These are phyloP conservation scores for Chanos chanos DNA, from an alignment of 2,797 vertebrate genomes.

Conservation along the genomic window DNA sequence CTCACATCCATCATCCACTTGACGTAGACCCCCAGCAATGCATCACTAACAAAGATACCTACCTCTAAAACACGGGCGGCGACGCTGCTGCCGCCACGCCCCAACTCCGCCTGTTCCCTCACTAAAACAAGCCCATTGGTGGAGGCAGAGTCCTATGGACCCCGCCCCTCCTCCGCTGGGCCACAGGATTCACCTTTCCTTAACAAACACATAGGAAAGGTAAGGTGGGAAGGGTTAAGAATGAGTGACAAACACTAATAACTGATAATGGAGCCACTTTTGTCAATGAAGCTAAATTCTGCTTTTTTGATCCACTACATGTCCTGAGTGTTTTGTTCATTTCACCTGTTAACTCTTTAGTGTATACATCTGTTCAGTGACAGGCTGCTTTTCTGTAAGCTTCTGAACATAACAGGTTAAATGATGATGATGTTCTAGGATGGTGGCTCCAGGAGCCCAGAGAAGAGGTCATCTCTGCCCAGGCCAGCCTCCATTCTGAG, in stretches of 20 bases:
- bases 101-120: conserved; percentile 71
- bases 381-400: background rate
- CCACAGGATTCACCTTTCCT: conserved; percentile 59
- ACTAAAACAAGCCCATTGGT: conserved; percentile 66
- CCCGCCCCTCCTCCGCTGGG: conserved; percentile 69
- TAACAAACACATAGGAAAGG: conserved; percentile 55
- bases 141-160: conserved; percentile 67
- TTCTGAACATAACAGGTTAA: background rate
- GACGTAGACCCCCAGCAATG: conserved; percentile 75
- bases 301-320: no score
- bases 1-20: conserved; percentile 45
- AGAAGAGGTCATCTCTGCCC: conserved; percentile 87
- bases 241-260: background rate
- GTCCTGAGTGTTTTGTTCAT: no score
- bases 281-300: no score
- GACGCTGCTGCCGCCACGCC: conserved; percentile 66
- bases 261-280: no score
- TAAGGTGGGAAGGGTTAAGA: conserved; percentile 45
- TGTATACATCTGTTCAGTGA: no score
- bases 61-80: conserved; percentile 73
- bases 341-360: no score
- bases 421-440: conserved; percentile 69
- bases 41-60: conserved; percentile 86
- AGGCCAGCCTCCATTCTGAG: conserved; percentile 86
- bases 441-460: conserved; percentile 85